Conservation (phyloP, 2,113 vertebrate species). For the Brachypodius melanocephalos region DNA sequence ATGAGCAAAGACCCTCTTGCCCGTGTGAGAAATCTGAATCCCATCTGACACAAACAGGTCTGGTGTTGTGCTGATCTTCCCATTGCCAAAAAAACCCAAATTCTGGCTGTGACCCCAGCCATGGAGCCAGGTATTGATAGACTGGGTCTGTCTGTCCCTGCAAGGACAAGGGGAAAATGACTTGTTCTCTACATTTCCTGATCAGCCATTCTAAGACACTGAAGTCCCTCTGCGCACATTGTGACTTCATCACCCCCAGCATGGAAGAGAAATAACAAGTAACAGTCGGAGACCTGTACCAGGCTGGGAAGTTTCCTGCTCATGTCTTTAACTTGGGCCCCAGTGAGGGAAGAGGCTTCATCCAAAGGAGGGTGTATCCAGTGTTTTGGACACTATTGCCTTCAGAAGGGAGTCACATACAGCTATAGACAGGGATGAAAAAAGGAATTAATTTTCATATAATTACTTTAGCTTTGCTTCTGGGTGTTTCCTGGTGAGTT, state of each 20-base stretch:
- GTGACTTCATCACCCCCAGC: background rate
- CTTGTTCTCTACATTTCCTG: background rate
- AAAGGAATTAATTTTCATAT: background rate
- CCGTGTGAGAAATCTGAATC: background rate
- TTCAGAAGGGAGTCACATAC: background rate
- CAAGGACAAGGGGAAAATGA: background rate
- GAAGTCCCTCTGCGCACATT: background rate
- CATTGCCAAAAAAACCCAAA: background rate
- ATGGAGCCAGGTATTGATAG: background rate
- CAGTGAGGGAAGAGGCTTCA: background rate
- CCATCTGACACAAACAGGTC: background rate
- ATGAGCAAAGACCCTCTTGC: background rate
- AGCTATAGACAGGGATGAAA: background rate
- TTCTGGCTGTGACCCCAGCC: background rate
- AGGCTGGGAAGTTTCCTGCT: background rate
- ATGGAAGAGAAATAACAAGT: rapidly evolving
- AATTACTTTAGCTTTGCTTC: background rate
- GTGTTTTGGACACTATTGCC: background rate
- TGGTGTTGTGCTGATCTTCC: background rate
- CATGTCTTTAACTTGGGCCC: background rate
- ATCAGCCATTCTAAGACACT: background rate
- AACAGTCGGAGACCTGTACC: rapidly evolving
- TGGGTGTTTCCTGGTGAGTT: background rate
- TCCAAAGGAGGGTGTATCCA: background rate
- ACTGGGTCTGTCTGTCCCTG: background rate